phyloP scores from a whole-genome alignment of 1,140 invertebrate species.

The Pentalonia nigronervosa region DNA sequence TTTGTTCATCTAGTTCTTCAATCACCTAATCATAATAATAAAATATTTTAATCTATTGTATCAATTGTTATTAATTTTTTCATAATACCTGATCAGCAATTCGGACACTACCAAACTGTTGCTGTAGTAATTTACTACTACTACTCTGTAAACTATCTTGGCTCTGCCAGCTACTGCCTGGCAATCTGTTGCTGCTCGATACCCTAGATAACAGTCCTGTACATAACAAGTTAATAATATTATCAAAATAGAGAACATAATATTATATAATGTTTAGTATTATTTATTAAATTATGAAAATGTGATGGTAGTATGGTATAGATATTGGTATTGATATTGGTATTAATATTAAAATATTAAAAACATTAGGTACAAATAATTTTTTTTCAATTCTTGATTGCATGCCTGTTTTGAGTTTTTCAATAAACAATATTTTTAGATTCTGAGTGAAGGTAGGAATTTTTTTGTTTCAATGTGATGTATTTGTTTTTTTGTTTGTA shows the following conservation, averaged over 20 bases:
- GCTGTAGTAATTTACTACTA: conserved; percentile 39
- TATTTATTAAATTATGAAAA: no score
- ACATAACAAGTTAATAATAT: not conserved
- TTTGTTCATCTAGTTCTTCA: conserved; percentile 83
- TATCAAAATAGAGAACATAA: not conserved
- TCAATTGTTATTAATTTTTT: not conserved
- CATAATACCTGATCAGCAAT: conserved; percentile 70
- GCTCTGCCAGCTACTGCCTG: conserved; percentile 34
- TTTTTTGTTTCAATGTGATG: no score
- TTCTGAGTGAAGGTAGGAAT: no score
- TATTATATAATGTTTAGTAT: no score
- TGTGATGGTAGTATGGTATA: no score
- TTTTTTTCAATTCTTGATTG: no score
- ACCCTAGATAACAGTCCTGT: conserved; percentile 69
- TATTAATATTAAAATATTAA: no score
- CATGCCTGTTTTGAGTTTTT: no score
- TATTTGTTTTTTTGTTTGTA: no score
- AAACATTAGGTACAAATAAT: no score
- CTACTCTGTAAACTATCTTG: conserved; percentile 39
- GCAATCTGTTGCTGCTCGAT: conserved; percentile 62
- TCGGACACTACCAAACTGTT: conserved; percentile 67
- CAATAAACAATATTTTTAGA: no score
- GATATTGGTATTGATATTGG: no score
- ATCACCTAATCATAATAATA: conserved; percentile 67
- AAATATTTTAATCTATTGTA: not conserved